Conservation (phyloP, 1,140 invertebrate species). For the Argopecten irradians region DNA sequence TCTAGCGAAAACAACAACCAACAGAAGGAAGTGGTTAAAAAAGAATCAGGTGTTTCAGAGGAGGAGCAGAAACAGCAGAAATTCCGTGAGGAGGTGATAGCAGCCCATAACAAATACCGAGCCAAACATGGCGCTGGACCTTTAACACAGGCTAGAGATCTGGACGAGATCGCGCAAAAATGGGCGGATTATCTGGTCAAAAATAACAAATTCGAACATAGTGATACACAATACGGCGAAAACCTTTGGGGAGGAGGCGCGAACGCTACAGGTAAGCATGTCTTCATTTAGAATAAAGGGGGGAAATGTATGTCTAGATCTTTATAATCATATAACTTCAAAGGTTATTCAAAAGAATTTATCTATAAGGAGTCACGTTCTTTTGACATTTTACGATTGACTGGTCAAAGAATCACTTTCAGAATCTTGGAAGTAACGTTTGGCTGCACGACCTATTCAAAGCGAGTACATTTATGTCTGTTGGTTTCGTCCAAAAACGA, state of each 20-base stretch:
- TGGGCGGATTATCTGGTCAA: slow-evolving; percentile 31
- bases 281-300: too few species aligned
- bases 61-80: neutral
- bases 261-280: neutral
- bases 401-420: too few species aligned
- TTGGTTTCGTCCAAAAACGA: too few species aligned
- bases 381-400: too few species aligned
- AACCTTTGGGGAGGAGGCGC: neutral
- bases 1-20: neutral
- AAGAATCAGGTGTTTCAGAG: neutral
- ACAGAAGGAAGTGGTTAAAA: neutral
- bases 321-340: too few species aligned
- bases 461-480: too few species aligned
- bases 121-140: slow-evolving; percentile 82
- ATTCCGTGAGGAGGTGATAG: slow-evolving; percentile 44
- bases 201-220: slow-evolving; percentile 29
- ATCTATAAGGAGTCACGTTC: too few species aligned
- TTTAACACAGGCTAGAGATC: slow-evolving; percentile 51
- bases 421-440: too few species aligned
- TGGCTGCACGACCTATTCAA: too few species aligned
- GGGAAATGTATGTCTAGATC: too few species aligned
- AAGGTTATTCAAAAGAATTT: too few species aligned
- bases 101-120: slow-evolving; percentile 87
- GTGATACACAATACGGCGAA: neutral
- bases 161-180: slow-evolving; percentile 31